Percentiles rank a stretch among this genome's conserved stretches.
phyloP scores from a whole-genome alignment of 2,113 vertebrate species.

The Antidorcas marsupialis region DNA sequence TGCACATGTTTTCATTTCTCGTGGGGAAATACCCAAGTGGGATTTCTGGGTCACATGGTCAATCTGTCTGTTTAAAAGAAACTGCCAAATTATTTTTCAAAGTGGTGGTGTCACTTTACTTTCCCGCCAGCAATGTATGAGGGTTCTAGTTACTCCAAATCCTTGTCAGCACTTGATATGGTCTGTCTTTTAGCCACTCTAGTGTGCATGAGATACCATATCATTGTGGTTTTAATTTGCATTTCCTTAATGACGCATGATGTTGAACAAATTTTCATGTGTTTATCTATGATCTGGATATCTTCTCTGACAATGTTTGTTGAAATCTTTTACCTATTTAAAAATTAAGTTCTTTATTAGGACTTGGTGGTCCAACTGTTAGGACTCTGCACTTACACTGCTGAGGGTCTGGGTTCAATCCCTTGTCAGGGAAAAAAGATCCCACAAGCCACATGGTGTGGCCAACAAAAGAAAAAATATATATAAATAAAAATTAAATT shows the following conservation, averaged over 20 bases:
- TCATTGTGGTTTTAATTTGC: not conserved
- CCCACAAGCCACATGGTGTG: not conserved
- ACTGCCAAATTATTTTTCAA: not conserved
- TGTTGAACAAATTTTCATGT: not conserved
- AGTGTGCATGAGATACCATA: too few species aligned
- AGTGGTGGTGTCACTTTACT: not conserved
- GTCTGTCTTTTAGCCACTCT: not conserved
- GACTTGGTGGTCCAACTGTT: not conserved
- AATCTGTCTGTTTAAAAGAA: not conserved
- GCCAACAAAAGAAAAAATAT: not conserved
- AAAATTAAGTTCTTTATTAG: not conserved
- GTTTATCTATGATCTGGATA: not conserved
- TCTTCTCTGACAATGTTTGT: not conserved
- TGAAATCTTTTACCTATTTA: not conserved
- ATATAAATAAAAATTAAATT: not conserved
- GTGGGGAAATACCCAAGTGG: not conserved
- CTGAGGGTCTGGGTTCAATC: not conserved
- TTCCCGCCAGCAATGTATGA: not conserved
- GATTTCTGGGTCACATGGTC: not conserved
- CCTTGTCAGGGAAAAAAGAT: not conserved
- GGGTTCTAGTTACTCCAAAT: not conserved
- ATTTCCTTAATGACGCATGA: not conserved
- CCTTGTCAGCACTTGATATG: not conserved
- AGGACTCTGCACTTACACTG: not conserved
- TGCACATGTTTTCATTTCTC: not conserved